phyloP scores from a whole-genome alignment of 1,140 invertebrate genomes.

The Sycophila sp. region DNA sequence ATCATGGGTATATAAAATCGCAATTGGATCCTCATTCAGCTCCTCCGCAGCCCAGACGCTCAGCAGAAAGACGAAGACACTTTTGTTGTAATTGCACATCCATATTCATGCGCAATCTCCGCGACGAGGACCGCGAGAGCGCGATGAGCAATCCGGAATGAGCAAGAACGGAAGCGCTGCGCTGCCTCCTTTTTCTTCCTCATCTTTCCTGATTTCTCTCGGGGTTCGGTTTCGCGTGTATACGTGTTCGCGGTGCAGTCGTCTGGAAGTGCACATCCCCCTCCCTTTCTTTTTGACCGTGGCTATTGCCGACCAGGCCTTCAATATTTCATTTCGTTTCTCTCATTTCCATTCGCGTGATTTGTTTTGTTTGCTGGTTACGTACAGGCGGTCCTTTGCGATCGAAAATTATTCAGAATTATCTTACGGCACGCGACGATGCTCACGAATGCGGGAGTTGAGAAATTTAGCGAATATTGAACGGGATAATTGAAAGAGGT shows the following conservation, averaged over 20 bases:
- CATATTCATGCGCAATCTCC: constrained; percentile 20
- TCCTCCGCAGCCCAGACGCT: too few relatives aligned
- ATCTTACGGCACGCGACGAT: background rate
- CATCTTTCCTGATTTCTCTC: constrained; percentile 23
- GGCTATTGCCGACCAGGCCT: background rate
- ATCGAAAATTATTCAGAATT: background rate
- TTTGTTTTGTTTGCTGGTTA: background rate
- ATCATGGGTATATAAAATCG: background rate
- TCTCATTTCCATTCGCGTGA: background rate
- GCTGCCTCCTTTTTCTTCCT: background rate
- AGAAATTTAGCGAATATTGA: background rate
- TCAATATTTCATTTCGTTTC: constrained; percentile 1
- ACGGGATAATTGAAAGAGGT: too few relatives aligned
- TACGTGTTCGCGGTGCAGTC: background rate
- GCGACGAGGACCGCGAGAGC: background rate
- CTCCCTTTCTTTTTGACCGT: background rate
- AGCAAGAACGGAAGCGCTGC: background rate
- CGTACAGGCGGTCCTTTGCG: background rate
- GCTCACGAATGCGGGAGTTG: background rate
- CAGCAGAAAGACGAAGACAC: background rate
- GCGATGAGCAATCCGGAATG: constrained; percentile 4
- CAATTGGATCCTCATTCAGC: too few relatives aligned
- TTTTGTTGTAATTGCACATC: background rate
- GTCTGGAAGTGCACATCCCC: background rate
- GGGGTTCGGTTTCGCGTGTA: background rate